A percentile compares a stretch with the other conserved stretches of the same genome.
These are phyloP conservation scores for Vombatus ursinus DNA, from an alignment of 2,113 vertebrate species.

Conservation along the genomic window DNA sequence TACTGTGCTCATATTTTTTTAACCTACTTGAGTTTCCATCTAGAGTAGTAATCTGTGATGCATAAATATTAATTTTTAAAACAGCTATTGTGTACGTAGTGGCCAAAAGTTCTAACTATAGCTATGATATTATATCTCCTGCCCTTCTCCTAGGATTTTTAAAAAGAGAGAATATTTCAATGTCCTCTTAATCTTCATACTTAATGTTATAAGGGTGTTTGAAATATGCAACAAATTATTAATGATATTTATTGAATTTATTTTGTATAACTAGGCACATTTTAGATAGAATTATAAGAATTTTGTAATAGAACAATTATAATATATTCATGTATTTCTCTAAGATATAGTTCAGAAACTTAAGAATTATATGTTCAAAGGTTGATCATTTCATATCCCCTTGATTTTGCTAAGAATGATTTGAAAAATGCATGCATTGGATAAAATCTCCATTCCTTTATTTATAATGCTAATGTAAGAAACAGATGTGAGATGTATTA, in stretches of 20 bases:
- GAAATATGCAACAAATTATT: slow-evolving; percentile 63
- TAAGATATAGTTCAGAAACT: slow-evolving; percentile 48
- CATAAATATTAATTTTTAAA: background rate
- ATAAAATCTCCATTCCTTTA: slow-evolving; percentile 56
- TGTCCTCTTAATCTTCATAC: slow-evolving; percentile 8
- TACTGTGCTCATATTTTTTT: background rate
- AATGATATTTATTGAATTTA: slow-evolving; percentile 52
- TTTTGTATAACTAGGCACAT: slow-evolving; percentile 36
- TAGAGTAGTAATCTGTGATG: background rate
- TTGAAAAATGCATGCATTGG: slow-evolving; percentile 56
- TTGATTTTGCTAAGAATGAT: slow-evolving; percentile 45
- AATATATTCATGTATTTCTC: slow-evolving; percentile 56
- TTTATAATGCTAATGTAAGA: slow-evolving; percentile 47
- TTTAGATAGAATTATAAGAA: slow-evolving; percentile 67
- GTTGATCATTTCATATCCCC: slow-evolving; percentile 49
- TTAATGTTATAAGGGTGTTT: slow-evolving; percentile 31
- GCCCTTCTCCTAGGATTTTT: background rate
- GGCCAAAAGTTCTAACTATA: slow-evolving; percentile 26
- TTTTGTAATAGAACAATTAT: slow-evolving; percentile 62
- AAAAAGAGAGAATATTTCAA: background rate
- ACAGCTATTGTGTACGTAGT: slow-evolving; percentile 1
- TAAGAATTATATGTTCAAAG: slow-evolving; percentile 27
- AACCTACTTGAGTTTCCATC: background rate
- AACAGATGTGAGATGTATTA: background rate
- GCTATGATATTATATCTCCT: background rate